These are phyloP conservation scores for Platyrinchus mystaceus DNA, from an alignment of 2,797 vertebrate genomes.

Conservation along the genomic window DNA sequence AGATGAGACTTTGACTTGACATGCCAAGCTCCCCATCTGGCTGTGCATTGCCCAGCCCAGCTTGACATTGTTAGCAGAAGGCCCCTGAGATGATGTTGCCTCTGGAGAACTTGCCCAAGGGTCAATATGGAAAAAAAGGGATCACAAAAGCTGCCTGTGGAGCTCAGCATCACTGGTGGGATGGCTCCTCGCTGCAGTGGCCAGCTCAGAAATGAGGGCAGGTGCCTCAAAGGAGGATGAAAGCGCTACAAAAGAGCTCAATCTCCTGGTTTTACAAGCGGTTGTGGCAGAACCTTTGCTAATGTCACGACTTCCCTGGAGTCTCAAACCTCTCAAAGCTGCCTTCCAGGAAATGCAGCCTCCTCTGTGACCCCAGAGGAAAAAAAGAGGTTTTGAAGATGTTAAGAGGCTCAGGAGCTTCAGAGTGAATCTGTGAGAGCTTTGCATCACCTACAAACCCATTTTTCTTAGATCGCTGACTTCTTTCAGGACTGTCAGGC, in stretches of 20 bases:
- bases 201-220: neutral
- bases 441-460: conserved; percentile 55
- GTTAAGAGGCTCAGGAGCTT: conserved; percentile 21
- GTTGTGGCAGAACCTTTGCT: conserved; percentile 1
- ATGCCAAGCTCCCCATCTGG: neutral
- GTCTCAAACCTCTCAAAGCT: neutral
- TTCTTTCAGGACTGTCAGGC: conserved; percentile 35
- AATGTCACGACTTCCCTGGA: neutral
- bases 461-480: conserved; percentile 34
- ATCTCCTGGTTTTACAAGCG: neutral
- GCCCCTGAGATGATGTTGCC: neutral
- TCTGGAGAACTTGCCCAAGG: neutral
- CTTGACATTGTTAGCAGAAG: neutral
- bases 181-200: neutral
- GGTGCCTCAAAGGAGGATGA: neutral
- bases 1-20: neutral
- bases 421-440: neutral
- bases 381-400: conserved; percentile 21
- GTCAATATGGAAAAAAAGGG: neutral
- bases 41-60: neutral
- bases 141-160: neutral
- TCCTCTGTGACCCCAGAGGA: neutral
- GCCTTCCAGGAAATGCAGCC: neutral
- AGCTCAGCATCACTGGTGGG: neutral
- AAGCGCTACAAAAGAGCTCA: neutral